Base-by-base conservation (phyloP, 2,113 vertebrate genomes). In the Chaenocephalus aceratus region DNA sequence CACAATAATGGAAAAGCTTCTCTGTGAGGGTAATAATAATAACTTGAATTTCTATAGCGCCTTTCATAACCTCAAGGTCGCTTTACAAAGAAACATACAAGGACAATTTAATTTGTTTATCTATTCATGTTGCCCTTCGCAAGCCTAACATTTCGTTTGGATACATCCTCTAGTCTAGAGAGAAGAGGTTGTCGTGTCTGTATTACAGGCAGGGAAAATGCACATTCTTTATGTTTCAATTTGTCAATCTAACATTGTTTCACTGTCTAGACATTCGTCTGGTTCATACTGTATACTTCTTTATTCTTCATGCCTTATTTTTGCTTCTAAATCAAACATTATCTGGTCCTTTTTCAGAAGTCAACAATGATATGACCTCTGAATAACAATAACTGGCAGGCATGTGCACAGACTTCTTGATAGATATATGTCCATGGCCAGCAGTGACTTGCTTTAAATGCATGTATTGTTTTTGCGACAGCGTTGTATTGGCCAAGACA, bases 211-310 rank as follows among this genome's bases (percentile, higher is more conserved):
- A 46, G 44, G 14, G 36, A 23, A 59, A 60, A 72, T 66, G 18
- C 21, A 34, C 54, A 54, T 8, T 54, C 18, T 5, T 23, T 21
- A 13, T 61, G 44, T 48, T 51, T 73, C 6, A 57, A 11, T 34
- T 30, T 45, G 26, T 75, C 70, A 34, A 18, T 52, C 52, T 46
- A 34, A 67, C 41, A 46, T 56, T 30, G 18, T 61, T 68, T 67
- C 26, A 56, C 51, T 18, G 80, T 72, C 80, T 68, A 63, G 76
- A 86, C 67, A 21, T 63, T 51, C 2, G 57, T 71, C 60, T 66
- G 41, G n/a, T 51, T 45, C 12, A 23, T 52, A 52, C 4, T 21
- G 5, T 4, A 10, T 10, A 62, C 30, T 46, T 44, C 14, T 46
- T 59, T 45, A 23, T 68, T 74, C 13, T 36, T 45, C 26, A 14